A percentile compares a stretch with the other conserved stretches of the same genome.
These are phyloP conservation scores for Rhyacichthys aspro DNA, from an alignment of 2,797 vertebrate species.

Conservation along the genomic window DNA sequence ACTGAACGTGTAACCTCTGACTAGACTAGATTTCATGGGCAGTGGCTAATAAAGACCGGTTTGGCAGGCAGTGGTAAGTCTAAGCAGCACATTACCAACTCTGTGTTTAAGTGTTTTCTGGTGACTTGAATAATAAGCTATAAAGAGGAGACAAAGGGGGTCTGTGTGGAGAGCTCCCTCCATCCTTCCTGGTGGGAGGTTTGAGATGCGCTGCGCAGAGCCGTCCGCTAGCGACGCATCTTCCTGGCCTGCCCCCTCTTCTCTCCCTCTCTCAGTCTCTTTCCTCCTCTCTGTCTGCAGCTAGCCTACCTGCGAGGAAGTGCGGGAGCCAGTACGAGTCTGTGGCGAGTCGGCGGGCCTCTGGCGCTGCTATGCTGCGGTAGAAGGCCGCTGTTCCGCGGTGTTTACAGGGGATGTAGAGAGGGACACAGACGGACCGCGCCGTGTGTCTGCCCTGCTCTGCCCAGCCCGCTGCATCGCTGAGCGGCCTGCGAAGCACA, in stretches of 20 bases:
- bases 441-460: conserved; percentile 64
- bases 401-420: conserved; percentile 74
- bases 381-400: conserved; percentile 63
- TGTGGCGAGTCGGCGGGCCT: conserved; percentile 57
- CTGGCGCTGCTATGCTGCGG: conserved; percentile 65
- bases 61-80: conserved; percentile 14
- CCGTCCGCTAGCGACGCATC: conserved; percentile 69
- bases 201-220: conserved; percentile 75
- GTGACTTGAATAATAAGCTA: conserved; percentile 64
- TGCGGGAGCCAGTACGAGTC: conserved; percentile 53
- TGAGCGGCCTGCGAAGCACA: conserved; percentile 74
- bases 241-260: conserved; percentile 60
- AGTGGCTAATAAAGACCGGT: background rate
- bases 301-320: conserved; percentile 61
- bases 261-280: conserved; percentile 11
- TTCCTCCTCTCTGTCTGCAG: conserved; percentile 54
- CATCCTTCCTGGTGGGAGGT: conserved; percentile 76
- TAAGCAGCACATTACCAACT: conserved; percentile 30
- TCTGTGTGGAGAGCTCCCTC: conserved; percentile 48
- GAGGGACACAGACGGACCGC: conserved; percentile 58
- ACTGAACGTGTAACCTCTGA: background rate
- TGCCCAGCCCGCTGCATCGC: conserved; percentile 70
- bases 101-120: conserved; percentile 58
- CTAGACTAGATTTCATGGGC: background rate
- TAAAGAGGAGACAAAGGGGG: conserved; percentile 60